A percentile compares a stretch with the other conserved stretches of the same genome.
Conservation (phyloP, 2,888 invertebrate genomes). For the Psylliodes chrysocephalus region DNA sequence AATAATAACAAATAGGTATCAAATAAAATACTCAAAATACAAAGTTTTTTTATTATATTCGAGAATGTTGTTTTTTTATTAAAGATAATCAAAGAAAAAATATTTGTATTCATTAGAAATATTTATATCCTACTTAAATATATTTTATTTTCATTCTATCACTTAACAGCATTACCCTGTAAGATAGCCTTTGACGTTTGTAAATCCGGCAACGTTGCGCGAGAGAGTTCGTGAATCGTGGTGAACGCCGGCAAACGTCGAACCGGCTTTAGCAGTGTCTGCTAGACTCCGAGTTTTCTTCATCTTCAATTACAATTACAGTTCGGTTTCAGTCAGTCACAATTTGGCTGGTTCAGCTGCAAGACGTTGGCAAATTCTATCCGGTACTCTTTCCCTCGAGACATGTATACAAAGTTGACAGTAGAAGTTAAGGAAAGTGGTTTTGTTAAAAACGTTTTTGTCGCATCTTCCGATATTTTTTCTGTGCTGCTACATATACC, state of each 20-base stretch:
- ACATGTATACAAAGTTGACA: constrained; percentile 64
- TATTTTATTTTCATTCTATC: too few relatives aligned
- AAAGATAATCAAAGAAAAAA: not conserved
- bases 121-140: too few relatives aligned
- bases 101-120: not conserved
- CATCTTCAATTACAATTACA: constrained; percentile 34
- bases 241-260: constrained; percentile 36
- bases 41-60: too few relatives aligned
- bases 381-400: constrained; percentile 51
- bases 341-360: constrained; percentile 56
- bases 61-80: too few relatives aligned
- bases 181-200: not conserved
- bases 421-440: constrained; percentile 62
- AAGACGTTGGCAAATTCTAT: constrained; percentile 56
- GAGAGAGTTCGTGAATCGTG: not conserved
- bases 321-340: constrained; percentile 53
- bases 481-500: constrained; percentile 62
- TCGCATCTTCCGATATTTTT: constrained; percentile 58
- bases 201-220: constrained; percentile 31
- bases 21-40: too few relatives aligned
- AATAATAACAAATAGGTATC: too few relatives aligned
- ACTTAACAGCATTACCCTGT: not conserved
- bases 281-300: constrained; percentile 32
- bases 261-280: constrained; percentile 23
- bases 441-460: constrained; percentile 59